Percentiles rank a stretch among this genome's conserved stretches.
Evolutionary conservation across 2,113 vertebrate genomes (phyloP).

Genomic region (Aspidoscelis tigris): DNA sequence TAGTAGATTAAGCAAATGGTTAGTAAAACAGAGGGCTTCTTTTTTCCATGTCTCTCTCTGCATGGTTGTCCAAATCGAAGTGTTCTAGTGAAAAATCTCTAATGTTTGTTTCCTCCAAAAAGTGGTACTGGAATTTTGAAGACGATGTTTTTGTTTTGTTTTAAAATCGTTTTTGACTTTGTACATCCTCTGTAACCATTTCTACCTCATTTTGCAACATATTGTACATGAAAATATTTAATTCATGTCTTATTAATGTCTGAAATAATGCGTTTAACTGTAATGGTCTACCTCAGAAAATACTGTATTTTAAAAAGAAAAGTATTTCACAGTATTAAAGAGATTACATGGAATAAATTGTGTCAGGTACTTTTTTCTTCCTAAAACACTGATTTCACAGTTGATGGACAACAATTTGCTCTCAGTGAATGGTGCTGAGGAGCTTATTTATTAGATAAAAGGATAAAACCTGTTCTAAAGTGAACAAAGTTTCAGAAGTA

Average conservation of each 20-base stretch:
- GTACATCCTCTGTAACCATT: conserved; percentile 95
- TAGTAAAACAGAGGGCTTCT: not conserved
- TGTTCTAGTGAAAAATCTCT: not conserved
- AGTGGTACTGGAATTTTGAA: conserved; percentile 74
- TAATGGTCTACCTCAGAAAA: conserved; percentile 99
- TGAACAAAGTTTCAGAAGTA: too few species aligned
- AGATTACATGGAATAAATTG: conserved; percentile 79
- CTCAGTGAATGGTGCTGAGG: not conserved
- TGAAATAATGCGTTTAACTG: conserved; percentile 91
- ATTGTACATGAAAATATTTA: conserved; percentile 98
- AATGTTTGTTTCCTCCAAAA: conserved; percentile 75
- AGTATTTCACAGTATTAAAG: conserved; percentile 98
- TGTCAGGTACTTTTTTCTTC: conserved; percentile 21
- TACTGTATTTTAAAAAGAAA: conserved; percentile 97
- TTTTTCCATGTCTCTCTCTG: not conserved
- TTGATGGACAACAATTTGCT: not conserved
- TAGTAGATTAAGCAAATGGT: not conserved
- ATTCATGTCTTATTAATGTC: conserved; percentile 94
- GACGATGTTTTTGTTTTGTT: conserved; percentile 69
- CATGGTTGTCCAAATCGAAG: not conserved
- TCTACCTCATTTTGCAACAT: conserved; percentile 99
- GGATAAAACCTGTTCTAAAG: too few species aligned
- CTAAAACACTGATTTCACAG: not conserved
- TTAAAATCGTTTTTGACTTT: conserved; percentile 81
- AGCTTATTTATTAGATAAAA: not conserved